Evolutionary conservation across 2,888 invertebrate species (phyloP), one percentile per base, ranked within the genome.

Genomic region (Euclidia mi): DNA sequence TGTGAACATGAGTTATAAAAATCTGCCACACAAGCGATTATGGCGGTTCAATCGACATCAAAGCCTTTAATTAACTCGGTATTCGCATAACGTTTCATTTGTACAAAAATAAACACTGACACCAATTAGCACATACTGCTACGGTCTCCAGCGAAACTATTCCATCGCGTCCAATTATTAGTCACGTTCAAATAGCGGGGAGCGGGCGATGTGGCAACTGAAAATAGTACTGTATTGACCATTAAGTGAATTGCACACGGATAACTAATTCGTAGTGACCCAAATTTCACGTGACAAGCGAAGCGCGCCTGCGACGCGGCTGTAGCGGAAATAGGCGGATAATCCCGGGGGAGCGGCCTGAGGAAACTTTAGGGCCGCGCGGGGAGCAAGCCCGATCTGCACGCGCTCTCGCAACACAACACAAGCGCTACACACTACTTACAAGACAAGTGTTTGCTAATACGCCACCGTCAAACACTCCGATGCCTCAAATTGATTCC

Each of bases 261-360:
- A 80, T 85, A 88, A 84, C 83, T 87, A 87, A 91, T 88, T 88
- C 78, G 78, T 76, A 75, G 84, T 91, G 92, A 91, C 91, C 92
- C 85, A 90, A 89, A 90, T 92, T 86, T 84, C 75, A 76, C 73
- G 77, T 78, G 86, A 88, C 87, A 85, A 85, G 84, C 81, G 79
- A 79, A 84, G 79, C 81, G 81, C 72, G 78, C 67, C 66, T 67
- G 77, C 63, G 72, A 63, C 76, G 68, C 78, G 68, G 67, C 68
- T 61, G 67, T 69, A 71, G 81, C 83, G 83, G 87, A 83, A 82
- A 87, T 81, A 84, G 84, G 85, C 80, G 82, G 83, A 84, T 83
- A 79, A 84, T 90, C 91, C 87, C 85, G 69, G 60, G 86, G 85
- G 89, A 83, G 60, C 57, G 50, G 70, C 56, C 72, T 59, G 81